A percentile compares a stretch with the other conserved stretches of the same genome.
These are phyloP conservation scores for Protodeltote pygarga DNA, from an alignment of 2,888 invertebrate species.

Conservation along the genomic window DNA sequence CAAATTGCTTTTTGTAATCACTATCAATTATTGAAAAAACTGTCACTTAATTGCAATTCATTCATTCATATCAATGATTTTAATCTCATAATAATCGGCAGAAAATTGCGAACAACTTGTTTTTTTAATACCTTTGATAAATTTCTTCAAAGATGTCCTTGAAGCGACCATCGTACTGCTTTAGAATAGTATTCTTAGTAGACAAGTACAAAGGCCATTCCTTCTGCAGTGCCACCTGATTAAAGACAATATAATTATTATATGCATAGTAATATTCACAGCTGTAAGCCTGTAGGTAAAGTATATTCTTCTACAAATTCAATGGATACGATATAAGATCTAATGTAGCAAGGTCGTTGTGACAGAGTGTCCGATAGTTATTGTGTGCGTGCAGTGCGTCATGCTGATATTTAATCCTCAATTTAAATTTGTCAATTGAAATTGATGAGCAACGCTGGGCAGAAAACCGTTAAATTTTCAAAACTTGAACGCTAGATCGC, in stretches of 20 bases:
- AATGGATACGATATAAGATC: constrained; percentile 16
- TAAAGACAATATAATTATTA: constrained; percentile 42
- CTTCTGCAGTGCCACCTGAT: constrained; percentile 91
- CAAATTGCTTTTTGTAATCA: constrained; percentile 91
- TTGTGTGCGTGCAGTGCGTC: constrained; percentile 28
- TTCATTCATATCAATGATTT: constrained; percentile 16
- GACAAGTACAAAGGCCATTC: constrained; percentile 96
- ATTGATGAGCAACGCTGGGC: no score
- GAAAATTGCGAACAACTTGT: not conserved
- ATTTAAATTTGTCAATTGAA: constrained; percentile 4
- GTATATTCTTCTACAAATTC: constrained; percentile 8
- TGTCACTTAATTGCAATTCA: constrained; percentile 7
- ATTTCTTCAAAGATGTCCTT: constrained; percentile 97
- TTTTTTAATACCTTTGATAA: constrained; percentile 89
- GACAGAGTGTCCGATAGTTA: constrained; percentile 16
- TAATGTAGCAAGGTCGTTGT: constrained; percentile 27
- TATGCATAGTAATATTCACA: constrained; percentile 2
- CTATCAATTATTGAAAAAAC: constrained; percentile 64
- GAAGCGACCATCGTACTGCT: constrained; percentile 95
- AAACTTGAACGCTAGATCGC: no score
- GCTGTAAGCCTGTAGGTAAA: constrained; percentile 12
- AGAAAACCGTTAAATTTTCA: no score
- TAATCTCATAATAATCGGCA: constrained; percentile 25
- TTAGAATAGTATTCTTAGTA: constrained; percentile 96
- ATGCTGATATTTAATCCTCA: constrained; percentile 12